Evolutionary conservation across 2,888 invertebrate species (phyloP).

Genomic region (Polylopha cassiicola): DNA sequence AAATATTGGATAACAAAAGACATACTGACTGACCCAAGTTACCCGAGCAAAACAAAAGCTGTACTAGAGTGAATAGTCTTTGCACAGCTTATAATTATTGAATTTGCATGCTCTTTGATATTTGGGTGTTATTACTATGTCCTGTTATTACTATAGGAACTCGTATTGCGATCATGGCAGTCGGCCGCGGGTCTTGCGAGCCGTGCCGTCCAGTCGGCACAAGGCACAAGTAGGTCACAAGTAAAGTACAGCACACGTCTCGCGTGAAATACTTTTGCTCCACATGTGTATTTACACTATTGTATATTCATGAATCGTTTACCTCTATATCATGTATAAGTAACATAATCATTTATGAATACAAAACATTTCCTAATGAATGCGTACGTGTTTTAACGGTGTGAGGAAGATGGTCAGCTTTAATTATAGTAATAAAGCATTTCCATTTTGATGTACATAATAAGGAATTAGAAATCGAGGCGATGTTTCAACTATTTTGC

Average conservation of each 20-base stretch:
- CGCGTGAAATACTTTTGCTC: slow-evolving; percentile 30
- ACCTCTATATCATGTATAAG: slow-evolving; percentile 5
- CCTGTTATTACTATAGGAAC: no score
- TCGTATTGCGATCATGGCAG: slow-evolving; percentile 18
- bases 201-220: slow-evolving; percentile 22
- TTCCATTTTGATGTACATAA: slow-evolving; percentile 3
- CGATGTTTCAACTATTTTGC: slow-evolving; percentile 6
- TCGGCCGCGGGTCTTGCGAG: slow-evolving; percentile 21
- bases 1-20: no score
- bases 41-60: no score
- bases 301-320: slow-evolving; percentile 13
- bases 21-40: no score
- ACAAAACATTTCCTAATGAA: neutral
- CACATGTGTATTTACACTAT: slow-evolving; percentile 19
- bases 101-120: no score
- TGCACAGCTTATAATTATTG: no score
- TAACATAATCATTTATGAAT: slow-evolving; percentile 3
- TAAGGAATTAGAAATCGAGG: slow-evolving; percentile 3
- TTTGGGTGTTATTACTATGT: no score
- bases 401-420: slow-evolving; percentile 6
- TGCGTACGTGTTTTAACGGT: slow-evolving; percentile 1
- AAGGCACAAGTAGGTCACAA: slow-evolving; percentile 41
- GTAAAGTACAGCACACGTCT: slow-evolving; percentile 30
- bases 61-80: no score
- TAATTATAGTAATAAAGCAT: slow-evolving; percentile 6